phyloP scores from a whole-genome alignment of 2,888 invertebrate genomes.

The Chymomyza procnemis region DNA sequence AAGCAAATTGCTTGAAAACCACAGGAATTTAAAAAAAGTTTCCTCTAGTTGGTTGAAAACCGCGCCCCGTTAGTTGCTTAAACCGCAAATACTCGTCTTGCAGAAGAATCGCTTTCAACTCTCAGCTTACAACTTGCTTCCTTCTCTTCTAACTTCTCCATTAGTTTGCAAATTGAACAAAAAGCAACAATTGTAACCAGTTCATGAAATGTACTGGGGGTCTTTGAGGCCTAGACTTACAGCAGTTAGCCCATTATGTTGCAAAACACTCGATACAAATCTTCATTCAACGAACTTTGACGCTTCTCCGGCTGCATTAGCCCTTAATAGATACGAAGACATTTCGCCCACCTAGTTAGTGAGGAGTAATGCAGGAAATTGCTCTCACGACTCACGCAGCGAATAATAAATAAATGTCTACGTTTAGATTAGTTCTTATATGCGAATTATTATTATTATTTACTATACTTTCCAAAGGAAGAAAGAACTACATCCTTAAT shows the following conservation, averaged over 20 bases:
- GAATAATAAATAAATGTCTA: not conserved
- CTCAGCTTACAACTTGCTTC: not conserved
- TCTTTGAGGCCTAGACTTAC: not conserved
- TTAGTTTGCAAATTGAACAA: not conserved
- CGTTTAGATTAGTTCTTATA: too few species aligned
- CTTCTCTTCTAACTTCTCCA: not conserved
- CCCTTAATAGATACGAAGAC: not conserved
- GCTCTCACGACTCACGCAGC: not conserved
- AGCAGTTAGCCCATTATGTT: conserved; percentile 14
- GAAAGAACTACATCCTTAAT: too few species aligned
- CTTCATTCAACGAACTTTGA: conserved; percentile 33
- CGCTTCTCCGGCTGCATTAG: not conserved
- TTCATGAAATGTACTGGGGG: not conserved
- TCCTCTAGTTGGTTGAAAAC: conserved; percentile 27
- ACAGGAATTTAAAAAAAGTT: conserved; percentile 26
- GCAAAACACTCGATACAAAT: not conserved
- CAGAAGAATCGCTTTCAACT: not conserved
- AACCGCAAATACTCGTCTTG: conserved; percentile 57
- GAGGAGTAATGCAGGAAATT: not conserved
- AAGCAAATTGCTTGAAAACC: conserved; percentile 58
- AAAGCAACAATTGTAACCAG: not conserved
- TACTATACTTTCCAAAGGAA: too few species aligned
- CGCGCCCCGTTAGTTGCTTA: conserved; percentile 48
- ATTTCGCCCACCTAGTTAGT: not conserved
- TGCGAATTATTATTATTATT: too few species aligned